phyloP scores from a whole-genome alignment of 2,888 invertebrate genomes.

The Flexamia atlantica region DNA sequence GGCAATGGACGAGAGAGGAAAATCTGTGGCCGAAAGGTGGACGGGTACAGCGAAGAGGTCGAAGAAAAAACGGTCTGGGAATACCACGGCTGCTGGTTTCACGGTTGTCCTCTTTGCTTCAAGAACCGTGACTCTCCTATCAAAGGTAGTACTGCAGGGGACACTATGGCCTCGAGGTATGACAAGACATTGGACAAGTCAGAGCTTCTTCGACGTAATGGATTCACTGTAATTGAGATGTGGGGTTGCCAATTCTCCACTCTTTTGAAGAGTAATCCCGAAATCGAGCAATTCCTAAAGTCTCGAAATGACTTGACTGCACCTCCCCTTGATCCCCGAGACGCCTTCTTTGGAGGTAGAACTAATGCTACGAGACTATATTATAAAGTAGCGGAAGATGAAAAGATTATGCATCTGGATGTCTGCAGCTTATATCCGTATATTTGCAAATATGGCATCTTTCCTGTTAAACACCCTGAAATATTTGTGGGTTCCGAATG shows the following conservation, averaged over 20 bases:
- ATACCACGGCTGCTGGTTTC: slow-evolving; percentile 66
- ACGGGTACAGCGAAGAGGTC: slow-evolving; percentile 65
- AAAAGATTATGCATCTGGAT: slow-evolving; percentile 70
- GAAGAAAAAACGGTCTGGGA: slow-evolving; percentile 61
- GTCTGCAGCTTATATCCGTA: slow-evolving; percentile 71
- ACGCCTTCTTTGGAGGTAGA: slow-evolving; percentile 70
- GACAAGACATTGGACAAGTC: slow-evolving; percentile 32
- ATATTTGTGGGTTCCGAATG: slow-evolving; percentile 66
- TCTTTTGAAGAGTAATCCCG: slow-evolving; percentile 63
- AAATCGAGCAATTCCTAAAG: slow-evolving; percentile 11
- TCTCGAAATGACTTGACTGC: neutral
- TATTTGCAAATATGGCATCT: slow-evolving; percentile 70
- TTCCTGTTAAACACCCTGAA: slow-evolving; percentile 71
- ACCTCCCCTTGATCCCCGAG: slow-evolving; percentile 67
- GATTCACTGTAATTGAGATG: slow-evolving; percentile 63
- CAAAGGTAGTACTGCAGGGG: neutral
- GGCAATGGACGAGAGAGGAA: slow-evolving; percentile 30
- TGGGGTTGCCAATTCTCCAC: slow-evolving; percentile 66
- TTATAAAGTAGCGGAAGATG: slow-evolving; percentile 67
- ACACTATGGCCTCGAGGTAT: slow-evolving; percentile 26
- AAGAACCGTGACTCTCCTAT: slow-evolving; percentile 58
- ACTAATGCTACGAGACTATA: slow-evolving; percentile 65
- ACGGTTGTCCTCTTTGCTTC: slow-evolving; percentile 69
- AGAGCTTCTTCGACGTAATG: neutral
- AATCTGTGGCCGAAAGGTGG: slow-evolving; percentile 68